A percentile compares a stretch with the other conserved stretches of the same genome.
These are phyloP conservation scores for Gryllus bimaculatus DNA, from an alignment of 1,140 invertebrate species.

Conservation along the genomic window DNA sequence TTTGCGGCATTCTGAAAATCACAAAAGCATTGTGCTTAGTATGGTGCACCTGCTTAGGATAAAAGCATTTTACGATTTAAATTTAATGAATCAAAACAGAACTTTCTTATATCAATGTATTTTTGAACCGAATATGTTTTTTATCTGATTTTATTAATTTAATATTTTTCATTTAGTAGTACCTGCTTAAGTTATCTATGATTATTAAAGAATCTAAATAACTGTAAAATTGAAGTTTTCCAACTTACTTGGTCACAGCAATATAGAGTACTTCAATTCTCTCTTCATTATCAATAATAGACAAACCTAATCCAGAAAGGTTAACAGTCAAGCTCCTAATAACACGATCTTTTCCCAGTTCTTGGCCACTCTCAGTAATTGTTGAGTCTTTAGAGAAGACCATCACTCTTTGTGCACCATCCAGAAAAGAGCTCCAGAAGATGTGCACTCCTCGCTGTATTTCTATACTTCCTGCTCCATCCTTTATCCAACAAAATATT, in stretches of 20 bases:
- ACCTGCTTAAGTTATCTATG: no score
- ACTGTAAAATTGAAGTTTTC: no score
- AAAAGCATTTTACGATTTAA: no score
- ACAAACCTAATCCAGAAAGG: constrained; percentile 85
- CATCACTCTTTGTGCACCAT: constrained; percentile 85
- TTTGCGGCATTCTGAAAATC: background rate
- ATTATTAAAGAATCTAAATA: no score
- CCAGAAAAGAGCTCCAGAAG: constrained; percentile 84
- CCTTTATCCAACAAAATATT: constrained; percentile 34
- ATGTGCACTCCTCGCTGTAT: constrained; percentile 33
- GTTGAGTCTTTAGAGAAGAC: constrained; percentile 70
- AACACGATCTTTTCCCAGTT: constrained; percentile 63
- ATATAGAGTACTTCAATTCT: constrained; percentile 81
- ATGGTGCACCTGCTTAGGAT: no score
- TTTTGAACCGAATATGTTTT: no score
- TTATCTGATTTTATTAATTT: no score
- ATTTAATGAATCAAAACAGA: no score
- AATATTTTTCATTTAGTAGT: no score
- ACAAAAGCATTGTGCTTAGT: background rate
- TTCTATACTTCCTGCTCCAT: constrained; percentile 43
- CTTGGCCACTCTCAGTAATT: constrained; percentile 67
- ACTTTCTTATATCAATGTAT: no score
- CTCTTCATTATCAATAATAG: constrained; percentile 81
- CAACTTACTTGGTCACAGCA: constrained; percentile 69
- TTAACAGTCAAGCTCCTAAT: constrained; percentile 48